A percentile compares a stretch with the other conserved stretches of the same genome.
phyloP scores from a whole-genome alignment of 2,888 invertebrate genomes.

The Pediacus dermestoides region DNA sequence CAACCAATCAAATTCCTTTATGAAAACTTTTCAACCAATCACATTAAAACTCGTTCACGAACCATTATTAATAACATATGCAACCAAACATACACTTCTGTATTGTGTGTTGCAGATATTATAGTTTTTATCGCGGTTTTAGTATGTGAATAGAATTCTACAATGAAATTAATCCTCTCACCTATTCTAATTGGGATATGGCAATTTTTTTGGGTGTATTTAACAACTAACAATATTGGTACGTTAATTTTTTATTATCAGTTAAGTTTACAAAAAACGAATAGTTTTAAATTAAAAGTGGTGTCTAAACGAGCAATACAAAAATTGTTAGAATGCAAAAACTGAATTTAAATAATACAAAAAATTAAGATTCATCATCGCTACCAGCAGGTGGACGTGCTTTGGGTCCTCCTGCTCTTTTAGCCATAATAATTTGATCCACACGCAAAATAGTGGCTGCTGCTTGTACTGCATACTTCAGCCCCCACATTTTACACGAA shows the following conservation, averaged over 20 bases:
- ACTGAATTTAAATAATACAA: background rate
- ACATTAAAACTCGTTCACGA: too few species aligned
- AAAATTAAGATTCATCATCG: slow-evolving; percentile 63
- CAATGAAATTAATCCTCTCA: too few species aligned
- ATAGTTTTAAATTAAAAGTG: background rate
- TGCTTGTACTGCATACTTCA: slow-evolving; percentile 93
- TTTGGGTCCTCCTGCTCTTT: slow-evolving; percentile 94
- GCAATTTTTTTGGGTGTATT: background rate
- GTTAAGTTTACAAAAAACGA: background rate
- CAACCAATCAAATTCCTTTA: too few species aligned
- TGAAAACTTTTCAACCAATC: too few species aligned
- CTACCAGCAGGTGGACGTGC: slow-evolving; percentile 61
- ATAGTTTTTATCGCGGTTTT: too few species aligned
- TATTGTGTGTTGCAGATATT: too few species aligned
- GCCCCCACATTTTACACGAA: slow-evolving; percentile 84
- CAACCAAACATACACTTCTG: too few species aligned
- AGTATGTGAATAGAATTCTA: too few species aligned
- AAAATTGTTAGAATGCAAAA: background rate
- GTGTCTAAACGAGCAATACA: background rate
- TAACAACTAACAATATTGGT: slow-evolving; percentile 1
- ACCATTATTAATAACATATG: too few species aligned
- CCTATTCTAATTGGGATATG: too few species aligned
- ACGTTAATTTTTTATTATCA: background rate
- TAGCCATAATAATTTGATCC: slow-evolving; percentile 98
- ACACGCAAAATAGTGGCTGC: slow-evolving; percentile 90